Conservation (phyloP, 2,888 invertebrate species). For the Pseudococcus jackbeardsleyi region DNA sequence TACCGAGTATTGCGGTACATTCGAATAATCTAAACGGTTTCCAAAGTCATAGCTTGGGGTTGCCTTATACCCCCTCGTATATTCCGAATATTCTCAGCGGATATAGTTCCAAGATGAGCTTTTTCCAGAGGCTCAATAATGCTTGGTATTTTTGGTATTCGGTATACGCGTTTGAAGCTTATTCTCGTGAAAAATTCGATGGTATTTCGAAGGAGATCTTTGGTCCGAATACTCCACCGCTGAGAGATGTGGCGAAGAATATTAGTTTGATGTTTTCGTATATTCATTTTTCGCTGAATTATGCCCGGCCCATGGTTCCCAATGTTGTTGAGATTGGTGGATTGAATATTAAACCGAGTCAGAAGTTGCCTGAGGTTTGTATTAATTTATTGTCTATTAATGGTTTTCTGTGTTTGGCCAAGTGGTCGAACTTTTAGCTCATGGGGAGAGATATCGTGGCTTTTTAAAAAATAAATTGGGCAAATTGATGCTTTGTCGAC, state of each 20-base stretch:
- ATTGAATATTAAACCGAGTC: slow-evolving; percentile 12
- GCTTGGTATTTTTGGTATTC: not conserved
- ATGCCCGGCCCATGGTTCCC: slow-evolving; percentile 37
- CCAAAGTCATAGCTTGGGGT: slow-evolving; percentile 69
- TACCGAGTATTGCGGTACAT: slow-evolving; percentile 72
- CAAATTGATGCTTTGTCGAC: no score
- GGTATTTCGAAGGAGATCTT: not conserved
- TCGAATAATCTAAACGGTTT: slow-evolving; percentile 77
- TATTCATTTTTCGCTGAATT: slow-evolving; percentile 15
- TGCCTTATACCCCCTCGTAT: slow-evolving; percentile 61
- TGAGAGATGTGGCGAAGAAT: slow-evolving; percentile 46
- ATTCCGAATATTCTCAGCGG: slow-evolving; percentile 59
- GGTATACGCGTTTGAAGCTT: not conserved
- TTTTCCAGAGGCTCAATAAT: slow-evolving; percentile 68
- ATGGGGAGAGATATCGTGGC: no score
- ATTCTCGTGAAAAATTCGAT: not conserved
- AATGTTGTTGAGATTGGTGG: slow-evolving; percentile 60
- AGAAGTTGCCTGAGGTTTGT: slow-evolving; percentile 61
- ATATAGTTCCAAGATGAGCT: slow-evolving; percentile 68
- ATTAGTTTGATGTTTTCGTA: slow-evolving; percentile 42
- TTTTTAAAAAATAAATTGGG: no score
- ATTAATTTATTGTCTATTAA: not conserved
- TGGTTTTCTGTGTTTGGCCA: not conserved
- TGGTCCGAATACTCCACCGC: not conserved
- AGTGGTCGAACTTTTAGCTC: no score